Evolutionary conservation across 2,113 vertebrate species (phyloP), one percentile per base, ranked within the genome.

Genomic region (Gavialis gangeticus): DNA sequence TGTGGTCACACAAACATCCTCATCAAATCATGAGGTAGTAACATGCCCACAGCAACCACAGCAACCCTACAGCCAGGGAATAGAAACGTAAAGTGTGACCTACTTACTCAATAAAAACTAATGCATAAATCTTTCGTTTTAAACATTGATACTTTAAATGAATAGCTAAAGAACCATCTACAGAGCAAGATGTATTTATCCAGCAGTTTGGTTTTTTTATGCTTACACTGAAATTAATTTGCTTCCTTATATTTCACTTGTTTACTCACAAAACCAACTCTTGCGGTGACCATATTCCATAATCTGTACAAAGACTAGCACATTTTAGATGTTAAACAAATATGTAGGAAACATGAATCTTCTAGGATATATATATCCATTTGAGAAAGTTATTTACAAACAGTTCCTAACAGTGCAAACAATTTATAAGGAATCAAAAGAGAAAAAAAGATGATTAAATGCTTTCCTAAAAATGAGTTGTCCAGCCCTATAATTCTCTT

Each of bases 1-100:
- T 91, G 2, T n/a, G 77, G 8, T 30, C 64, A 25, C 0, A 0
- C 87, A n/a, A 55, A 66, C 24, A 69, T 1, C 2, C 3, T 75
- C 14, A 60, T 73, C 16, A 66, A 84, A 10, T 54, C 46, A 5
- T 6, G 12, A 37, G 30, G 30, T 21, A 10, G 19, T 67, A 18
- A 67, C n/a, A 67, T 67, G 17, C 28, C 22, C 22, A 21, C 1
- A 0, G 37, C 81, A 71, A 57, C 3, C 27, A 28, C 24, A 87
- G 24, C 24, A 73, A 34, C 2, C 5, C 55, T 67, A 80, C 28
- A n/a, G 5, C n/a, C 28, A 64, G 8, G 28, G 28, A 77, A 28
- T 6, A 87, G 34, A 77, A 85, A 57, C 58, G 0, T 84, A 27
- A 34, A 3, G 82, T 1, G 2, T 64, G 18, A 34, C 5, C 10